Evolutionary conservation across 2,888 invertebrate species (phyloP).

Genomic region (Drosophila mulleri): DNA sequence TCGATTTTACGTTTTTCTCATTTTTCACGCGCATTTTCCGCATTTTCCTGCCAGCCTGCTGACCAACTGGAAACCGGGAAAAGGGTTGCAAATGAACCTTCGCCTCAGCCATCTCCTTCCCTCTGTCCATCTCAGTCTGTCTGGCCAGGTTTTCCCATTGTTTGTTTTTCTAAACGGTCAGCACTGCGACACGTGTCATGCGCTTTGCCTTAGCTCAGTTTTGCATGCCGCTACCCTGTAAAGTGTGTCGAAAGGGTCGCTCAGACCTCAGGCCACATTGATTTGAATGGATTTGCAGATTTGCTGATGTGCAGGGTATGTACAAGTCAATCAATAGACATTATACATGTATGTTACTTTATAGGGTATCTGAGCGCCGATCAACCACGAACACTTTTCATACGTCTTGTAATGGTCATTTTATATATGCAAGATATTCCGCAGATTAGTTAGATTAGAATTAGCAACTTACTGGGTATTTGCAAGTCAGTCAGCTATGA

Average conservation of each 20-base stretch:
- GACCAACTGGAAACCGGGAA: conserved; percentile 55
- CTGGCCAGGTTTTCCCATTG: conserved; percentile 11
- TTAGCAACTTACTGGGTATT: conserved; percentile 20
- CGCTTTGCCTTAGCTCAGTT: conserved; percentile 50
- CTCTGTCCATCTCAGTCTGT: not conserved
- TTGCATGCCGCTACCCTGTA: conserved; percentile 26
- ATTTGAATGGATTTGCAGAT: too few species aligned
- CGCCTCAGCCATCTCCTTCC: not conserved
- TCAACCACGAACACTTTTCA: too few species aligned
- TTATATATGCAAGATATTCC: too few species aligned
- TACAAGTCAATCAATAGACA: not conserved
- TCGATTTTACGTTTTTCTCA: conserved; percentile 71
- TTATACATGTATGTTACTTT: not conserved
- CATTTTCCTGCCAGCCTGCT: conserved; percentile 34
- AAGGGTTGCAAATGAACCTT: conserved; percentile 48
- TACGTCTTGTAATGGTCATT: too few species aligned
- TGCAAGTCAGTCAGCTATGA: not conserved
- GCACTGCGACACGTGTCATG: conserved; percentile 49
- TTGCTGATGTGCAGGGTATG: not conserved
- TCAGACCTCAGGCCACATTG: not conserved
- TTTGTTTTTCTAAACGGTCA: conserved; percentile 34
- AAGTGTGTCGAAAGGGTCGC: not conserved
- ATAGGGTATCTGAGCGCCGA: too few species aligned
- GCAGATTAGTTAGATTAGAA: too few species aligned
- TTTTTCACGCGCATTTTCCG: conserved; percentile 72